phyloP scores from a whole-genome alignment of 2,888 invertebrate species.

The Drosophila birchii region DNA sequence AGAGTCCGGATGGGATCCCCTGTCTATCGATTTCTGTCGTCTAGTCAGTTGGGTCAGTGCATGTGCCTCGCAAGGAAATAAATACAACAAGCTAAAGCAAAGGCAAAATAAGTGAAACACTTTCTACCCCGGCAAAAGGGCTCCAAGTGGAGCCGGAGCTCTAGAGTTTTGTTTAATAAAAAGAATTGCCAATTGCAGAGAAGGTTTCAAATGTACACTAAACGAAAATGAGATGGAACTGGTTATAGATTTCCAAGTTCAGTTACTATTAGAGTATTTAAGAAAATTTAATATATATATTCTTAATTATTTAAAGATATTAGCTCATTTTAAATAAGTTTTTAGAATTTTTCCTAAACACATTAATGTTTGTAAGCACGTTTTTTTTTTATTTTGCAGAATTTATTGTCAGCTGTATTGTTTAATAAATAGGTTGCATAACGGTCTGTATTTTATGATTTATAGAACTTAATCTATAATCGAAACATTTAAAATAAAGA shows the following conservation, averaged over 20 bases:
- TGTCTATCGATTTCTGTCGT: slow-evolving; percentile 73
- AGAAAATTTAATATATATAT: no score
- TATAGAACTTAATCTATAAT: no score
- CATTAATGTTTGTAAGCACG: not conserved
- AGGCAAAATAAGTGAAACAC: slow-evolving; percentile 68
- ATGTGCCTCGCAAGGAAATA: slow-evolving; percentile 50
- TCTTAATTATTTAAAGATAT: not conserved
- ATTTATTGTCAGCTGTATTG: not conserved
- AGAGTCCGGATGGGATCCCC: slow-evolving; percentile 32
- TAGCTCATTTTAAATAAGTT: not conserved
- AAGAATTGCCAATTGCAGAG: slow-evolving; percentile 29
- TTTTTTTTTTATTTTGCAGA: no score
- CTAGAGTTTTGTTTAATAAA: slow-evolving; percentile 37
- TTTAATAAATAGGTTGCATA: no score
- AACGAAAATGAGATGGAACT: not conserved
- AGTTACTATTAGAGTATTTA: no score
- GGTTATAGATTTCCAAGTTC: no score
- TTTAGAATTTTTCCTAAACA: not conserved
- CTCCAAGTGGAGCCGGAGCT: slow-evolving; percentile 27
- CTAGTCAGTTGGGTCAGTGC: slow-evolving; percentile 67
- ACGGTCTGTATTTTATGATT: no score
- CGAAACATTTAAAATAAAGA: not conserved
- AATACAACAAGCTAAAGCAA: slow-evolving; percentile 1
- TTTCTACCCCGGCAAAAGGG: slow-evolving; percentile 68
- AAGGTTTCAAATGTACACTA: slow-evolving; percentile 3